Evolutionary conservation across 2,888 invertebrate genomes (phyloP), one percentile per base, ranked within the genome.

Genomic region (Galerucella nymphaeae): DNA sequence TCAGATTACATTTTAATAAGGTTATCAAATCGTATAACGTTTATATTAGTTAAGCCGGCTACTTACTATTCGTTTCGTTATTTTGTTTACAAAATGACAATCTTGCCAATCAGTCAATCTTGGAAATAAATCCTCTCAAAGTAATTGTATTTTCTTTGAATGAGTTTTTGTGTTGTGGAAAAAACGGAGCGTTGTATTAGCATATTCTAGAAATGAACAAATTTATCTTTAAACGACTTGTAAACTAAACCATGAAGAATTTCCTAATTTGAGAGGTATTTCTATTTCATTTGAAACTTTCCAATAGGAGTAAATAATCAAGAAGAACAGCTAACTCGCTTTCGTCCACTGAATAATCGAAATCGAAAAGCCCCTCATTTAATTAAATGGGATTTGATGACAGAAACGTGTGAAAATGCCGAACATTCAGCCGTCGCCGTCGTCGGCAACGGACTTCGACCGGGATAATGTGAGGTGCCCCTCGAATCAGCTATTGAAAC

Each of bases 391-490:
- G 69, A 42, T 66, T 42, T 71, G 70, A 73, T 75, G 73, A 66
- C 62, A 70, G 68, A 66, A 53, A 64, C 50, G 72, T 66, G 63
- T 66, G 68, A 75, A 73, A 74, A 74, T 74, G 50, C 69, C 70
- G 73, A 76, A 74, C 73, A 76, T 74, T 73, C 66, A 57, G 48
- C 18, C 58, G 53, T 18, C 50, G 18, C 23, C 55, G 48, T 48
- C n/a, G 55, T 57, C 55, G 18, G 55, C 55, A 62, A 41, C 63
- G 64, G 65, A 62, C 63, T 61, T 71, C 66, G 64, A 67, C 75
- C 74, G 70, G 75, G 75, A 76, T 75, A 77, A 77, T 78, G 76
- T 77, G 75, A 76, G 78, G 77, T 76, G 73, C 50, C 70, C 70
- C 73, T 75, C 69, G 30, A 71, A 75, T 71, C 72, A 74, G 74